Evolutionary conservation across 2,797 vertebrate species (phyloP).

Genomic region (Phaenicophaeus curvirostris): DNA sequence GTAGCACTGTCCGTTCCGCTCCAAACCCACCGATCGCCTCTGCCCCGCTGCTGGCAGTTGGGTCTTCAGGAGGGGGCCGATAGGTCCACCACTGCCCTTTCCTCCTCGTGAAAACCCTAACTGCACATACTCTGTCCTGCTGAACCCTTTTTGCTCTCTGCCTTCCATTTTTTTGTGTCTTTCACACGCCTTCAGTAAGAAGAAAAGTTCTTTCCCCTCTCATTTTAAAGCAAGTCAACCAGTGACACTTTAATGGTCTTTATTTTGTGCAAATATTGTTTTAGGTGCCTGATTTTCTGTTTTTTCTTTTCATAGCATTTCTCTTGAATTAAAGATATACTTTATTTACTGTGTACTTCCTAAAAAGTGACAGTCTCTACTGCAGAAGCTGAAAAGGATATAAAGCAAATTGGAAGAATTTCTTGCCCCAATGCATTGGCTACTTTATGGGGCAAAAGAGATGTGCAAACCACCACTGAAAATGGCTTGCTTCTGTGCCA

Average conservation of each 20-base stretch:
- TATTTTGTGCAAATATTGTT: background rate
- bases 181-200: background rate
- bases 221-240: background rate
- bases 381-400: background rate
- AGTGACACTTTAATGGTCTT: background rate
- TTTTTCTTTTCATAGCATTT: background rate
- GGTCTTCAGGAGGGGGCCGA: background rate
- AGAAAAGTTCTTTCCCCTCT: background rate
- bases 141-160: background rate
- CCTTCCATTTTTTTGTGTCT: background rate
- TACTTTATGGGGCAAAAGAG: background rate
- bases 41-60: fast-evolving
- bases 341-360: background rate
- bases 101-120: background rate
- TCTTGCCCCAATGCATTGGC: background rate
- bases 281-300: background rate
- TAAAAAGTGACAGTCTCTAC: background rate
- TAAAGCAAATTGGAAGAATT: background rate
- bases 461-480: background rate
- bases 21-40: background rate
- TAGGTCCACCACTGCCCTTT: background rate
- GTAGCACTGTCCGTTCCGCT: background rate
- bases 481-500: background rate
- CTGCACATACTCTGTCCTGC: background rate
- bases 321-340: background rate